Conservation (phyloP, 2,113 vertebrate species). For the Dasyprocta punctata region DNA sequence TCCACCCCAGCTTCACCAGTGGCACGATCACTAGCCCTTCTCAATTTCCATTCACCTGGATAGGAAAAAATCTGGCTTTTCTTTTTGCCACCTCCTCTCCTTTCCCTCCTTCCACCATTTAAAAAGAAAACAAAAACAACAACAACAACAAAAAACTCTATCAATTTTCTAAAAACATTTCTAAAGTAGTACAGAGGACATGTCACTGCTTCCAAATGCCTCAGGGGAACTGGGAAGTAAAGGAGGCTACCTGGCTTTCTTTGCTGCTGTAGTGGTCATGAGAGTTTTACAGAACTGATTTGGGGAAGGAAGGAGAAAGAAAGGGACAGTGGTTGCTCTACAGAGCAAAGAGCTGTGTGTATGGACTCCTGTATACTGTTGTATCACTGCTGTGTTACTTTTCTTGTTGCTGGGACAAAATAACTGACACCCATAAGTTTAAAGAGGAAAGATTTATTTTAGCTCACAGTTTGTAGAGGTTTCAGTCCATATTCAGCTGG, state of each 20-base stretch:
- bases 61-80: neutral
- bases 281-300: neutral
- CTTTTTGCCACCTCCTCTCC: neutral
- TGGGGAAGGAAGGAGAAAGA: neutral
- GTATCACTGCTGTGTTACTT: neutral
- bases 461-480: neutral
- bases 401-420: neutral
- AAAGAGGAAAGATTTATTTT: neutral
- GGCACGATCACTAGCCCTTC: too few relatives aligned
- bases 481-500: neutral
- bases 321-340: accelerated
- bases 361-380: accelerated
- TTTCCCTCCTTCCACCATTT: neutral
- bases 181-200: neutral
- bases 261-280: accelerated
- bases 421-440: neutral
- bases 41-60: neutral
- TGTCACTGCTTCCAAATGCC: neutral
- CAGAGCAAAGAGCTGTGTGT: accelerated
- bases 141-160: too few relatives aligned
- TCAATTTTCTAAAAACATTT: neutral
- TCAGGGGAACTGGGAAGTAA: neutral
- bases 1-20: neutral
- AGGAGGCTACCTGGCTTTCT: neutral
- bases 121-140: too few relatives aligned